Percentiles rank a stretch among this genome's conserved stretches.
Conservation (phyloP, 2,888 invertebrate genomes). For the Xanthorhoe designata region DNA sequence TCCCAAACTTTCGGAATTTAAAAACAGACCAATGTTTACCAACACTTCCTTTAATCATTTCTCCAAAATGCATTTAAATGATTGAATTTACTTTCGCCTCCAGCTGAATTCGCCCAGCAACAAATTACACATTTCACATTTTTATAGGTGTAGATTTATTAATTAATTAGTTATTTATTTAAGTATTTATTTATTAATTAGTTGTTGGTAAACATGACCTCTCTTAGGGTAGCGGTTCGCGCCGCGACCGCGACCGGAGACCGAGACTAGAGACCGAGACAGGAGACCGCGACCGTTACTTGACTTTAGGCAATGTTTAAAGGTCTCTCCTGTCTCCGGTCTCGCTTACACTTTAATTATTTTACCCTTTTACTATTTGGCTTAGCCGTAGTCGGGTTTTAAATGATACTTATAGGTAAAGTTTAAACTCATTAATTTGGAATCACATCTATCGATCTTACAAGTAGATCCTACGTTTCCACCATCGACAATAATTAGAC, state of each 20-base stretch:
- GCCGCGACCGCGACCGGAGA: too few relatives aligned
- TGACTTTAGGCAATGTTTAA: too few relatives aligned
- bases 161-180: too few relatives aligned
- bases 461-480: neutral
- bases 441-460: neutral
- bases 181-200: too few relatives aligned
- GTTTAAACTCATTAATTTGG: neutral
- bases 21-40: neutral
- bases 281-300: too few relatives aligned
- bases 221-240: too few relatives aligned
- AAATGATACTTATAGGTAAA: neutral
- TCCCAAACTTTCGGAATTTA: neutral
- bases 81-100: neutral
- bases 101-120: neutral
- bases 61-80: neutral
- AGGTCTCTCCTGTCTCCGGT: too few relatives aligned
- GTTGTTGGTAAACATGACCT: constrained; percentile 1
- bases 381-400: constrained; percentile 2
- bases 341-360: neutral
- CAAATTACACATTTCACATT: neutral
- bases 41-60: neutral
- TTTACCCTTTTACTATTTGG: constrained; percentile 10
- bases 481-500: neutral
- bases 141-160: too few relatives aligned
- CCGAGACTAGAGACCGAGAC: too few relatives aligned